These are phyloP conservation scores for Zaprionus gabonicus DNA, from an alignment of 1,140 invertebrate genomes.

Conservation along the genomic window DNA sequence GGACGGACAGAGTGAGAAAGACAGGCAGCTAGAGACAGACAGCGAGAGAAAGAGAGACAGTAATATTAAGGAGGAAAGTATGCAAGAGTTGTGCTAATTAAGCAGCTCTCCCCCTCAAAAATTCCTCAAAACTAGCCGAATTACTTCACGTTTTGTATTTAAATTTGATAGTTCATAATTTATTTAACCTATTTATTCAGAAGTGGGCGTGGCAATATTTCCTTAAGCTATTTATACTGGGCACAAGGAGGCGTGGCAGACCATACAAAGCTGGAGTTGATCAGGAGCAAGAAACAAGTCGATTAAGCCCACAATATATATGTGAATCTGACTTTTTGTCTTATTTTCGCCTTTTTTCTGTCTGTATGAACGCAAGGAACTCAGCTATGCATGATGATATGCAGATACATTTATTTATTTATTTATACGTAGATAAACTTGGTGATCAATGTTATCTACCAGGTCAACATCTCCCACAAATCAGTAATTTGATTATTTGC, in stretches of 20 bases:
- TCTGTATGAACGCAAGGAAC: neutral
- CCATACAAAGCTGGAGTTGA: no score
- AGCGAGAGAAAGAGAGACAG: neutral
- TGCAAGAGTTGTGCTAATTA: conserved; percentile 13
- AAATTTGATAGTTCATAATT: neutral
- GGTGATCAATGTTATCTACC: neutral
- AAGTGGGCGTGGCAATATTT: neutral
- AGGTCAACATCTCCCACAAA: neutral
- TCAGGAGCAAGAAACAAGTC: neutral
- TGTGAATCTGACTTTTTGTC: neutral
- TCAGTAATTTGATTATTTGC: no score
- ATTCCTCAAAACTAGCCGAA: neutral
- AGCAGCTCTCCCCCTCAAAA: neutral
- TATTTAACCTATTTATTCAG: neutral
- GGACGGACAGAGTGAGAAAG: neutral
- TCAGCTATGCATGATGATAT: neutral
- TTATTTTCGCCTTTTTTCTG: neutral
- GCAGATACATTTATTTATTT: no score
- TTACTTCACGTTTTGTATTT: neutral
- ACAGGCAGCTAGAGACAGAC: neutral
- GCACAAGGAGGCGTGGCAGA: neutral
- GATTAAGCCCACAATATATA: no score
- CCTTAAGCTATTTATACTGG: neutral
- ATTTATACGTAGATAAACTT: neutral
- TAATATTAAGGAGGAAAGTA: neutral